These are phyloP conservation scores for Lithobius niger DNA, from an alignment of 1,140 invertebrate species.

Conservation along the genomic window DNA sequence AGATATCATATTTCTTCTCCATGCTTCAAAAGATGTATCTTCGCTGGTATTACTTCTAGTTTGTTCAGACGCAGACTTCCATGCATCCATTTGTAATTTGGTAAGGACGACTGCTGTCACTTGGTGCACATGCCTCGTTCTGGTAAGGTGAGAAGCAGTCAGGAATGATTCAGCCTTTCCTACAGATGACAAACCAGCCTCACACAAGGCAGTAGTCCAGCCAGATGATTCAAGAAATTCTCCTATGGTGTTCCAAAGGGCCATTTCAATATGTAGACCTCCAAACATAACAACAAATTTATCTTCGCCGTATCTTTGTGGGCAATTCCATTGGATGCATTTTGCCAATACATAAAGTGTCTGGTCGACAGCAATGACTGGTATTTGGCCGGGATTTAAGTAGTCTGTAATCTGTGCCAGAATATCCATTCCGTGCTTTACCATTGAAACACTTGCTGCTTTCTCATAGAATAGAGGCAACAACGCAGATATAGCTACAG, in stretches of 20 bases:
- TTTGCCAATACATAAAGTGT: slow-evolving; percentile 18
- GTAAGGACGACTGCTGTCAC: slow-evolving; percentile 2
- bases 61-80: not conserved
- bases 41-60: too few relatives aligned
- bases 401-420: slow-evolving; percentile 9
- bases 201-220: not conserved
- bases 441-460: slow-evolving; percentile 12
- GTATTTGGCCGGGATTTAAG: slow-evolving; percentile 20
- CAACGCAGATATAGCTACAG: not conserved
- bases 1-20: not conserved
- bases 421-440: slow-evolving; percentile 15
- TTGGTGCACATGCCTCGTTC: not conserved
- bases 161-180: not conserved
- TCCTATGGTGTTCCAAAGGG: not conserved
- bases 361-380: slow-evolving; percentile 18
- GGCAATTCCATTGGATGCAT: slow-evolving; percentile 20
- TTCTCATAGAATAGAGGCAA: slow-evolving; percentile 15
- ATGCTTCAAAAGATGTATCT: not conserved
- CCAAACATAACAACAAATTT: slow-evolving; percentile 14
- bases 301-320: slow-evolving; percentile 15
- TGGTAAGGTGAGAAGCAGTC: not conserved
- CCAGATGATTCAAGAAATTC: not conserved
- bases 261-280: slow-evolving; percentile 15
- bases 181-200: not conserved
- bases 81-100: slow-evolving; percentile 12